A percentile compares a stretch with the other conserved stretches of the same genome.
phyloP scores from a whole-genome alignment of 2,113 vertebrate species.

The Hucho hucho region DNA sequence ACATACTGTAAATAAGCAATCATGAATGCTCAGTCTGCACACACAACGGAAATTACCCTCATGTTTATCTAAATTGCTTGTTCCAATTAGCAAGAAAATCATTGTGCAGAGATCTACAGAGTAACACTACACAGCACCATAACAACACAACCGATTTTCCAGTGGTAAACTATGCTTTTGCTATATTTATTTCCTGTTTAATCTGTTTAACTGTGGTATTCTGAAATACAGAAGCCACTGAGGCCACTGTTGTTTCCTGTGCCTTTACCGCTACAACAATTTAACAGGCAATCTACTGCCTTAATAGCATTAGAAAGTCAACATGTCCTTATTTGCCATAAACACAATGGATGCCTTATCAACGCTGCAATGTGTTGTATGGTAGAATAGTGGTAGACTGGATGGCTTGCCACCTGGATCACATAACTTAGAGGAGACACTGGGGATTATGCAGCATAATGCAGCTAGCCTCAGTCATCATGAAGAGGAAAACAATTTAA shows the following conservation, averaged over 20 bases:
- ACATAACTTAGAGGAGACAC: conserved; percentile 58
- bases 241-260: conserved; percentile 36
- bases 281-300: conserved; percentile 11
- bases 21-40: background rate
- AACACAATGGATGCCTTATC: conserved; percentile 5
- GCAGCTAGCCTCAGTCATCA: conserved; percentile 31
- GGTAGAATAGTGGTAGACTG: conserved; percentile 29
- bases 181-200: conserved; percentile 53
- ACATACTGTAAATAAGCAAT: conserved; percentile 18
- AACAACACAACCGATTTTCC: conserved; percentile 18
- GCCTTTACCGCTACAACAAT: conserved; percentile 10
- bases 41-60: conserved; percentile 21
- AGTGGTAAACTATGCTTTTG: conserved; percentile 3
- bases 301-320: conserved; percentile 1
- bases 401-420: conserved; percentile 42
- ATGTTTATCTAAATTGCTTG: conserved; percentile 20
- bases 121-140: background rate
- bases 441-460: conserved; percentile 67
- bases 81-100: conserved; percentile 1
- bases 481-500: conserved; percentile 67
- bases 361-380: conserved; percentile 11
- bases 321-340: conserved; percentile 1
- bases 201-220: conserved; percentile 37
- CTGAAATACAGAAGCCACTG: conserved; percentile 27
- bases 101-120: background rate